Evolutionary conservation across 2,113 vertebrate species (phyloP), one percentile per base, ranked within the genome.

Genomic region (Callipepla californica): DNA sequence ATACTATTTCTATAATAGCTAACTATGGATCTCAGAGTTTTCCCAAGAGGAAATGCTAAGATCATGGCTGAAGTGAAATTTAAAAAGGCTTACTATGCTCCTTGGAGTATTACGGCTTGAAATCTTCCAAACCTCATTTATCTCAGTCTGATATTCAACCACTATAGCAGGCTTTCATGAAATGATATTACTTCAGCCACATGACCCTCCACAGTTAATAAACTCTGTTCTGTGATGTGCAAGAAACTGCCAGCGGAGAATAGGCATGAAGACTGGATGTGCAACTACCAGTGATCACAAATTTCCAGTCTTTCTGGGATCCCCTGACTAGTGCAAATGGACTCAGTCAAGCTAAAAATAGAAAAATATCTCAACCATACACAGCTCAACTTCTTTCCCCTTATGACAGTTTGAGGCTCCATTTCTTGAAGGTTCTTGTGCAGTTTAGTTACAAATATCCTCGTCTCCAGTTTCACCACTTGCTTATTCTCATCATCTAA

Each of bases 201-300:
- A 80, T 30, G 72, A 67, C 57, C 44, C 57, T 89, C 72, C 72
- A 26, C 15, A 78, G 80, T 61, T 89, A 82, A 91, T 95, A 91
- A 93, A 80, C 85, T 65, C 72, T 61, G 20, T 28, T 83, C 87
- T 61, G 55, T 30, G 87, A 85, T 0, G 10, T 80, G 59, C 63
- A 80, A 55, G 78, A 91, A 75, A 66, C 9, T 34, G 63, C 13
- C 84, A 75, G 68, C 91, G 83, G 68, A 85, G 47, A 47, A 30
- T 36, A 72, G 53, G 70, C 58, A 92, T 66, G 89, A 92, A 75
- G 78, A 32, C 66, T 88, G 69, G 86, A 36, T 53, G 30, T 13
- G 63, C 63, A 93, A 75, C 17, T 3, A 14, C 81, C 85, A 96
- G 80, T 75, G 34, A 85, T 82, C 87, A 94, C 72, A 65, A 84